Evolutionary conservation across 2,797 vertebrate genomes (phyloP).

Genomic region (Enteromius radiatus): DNA sequence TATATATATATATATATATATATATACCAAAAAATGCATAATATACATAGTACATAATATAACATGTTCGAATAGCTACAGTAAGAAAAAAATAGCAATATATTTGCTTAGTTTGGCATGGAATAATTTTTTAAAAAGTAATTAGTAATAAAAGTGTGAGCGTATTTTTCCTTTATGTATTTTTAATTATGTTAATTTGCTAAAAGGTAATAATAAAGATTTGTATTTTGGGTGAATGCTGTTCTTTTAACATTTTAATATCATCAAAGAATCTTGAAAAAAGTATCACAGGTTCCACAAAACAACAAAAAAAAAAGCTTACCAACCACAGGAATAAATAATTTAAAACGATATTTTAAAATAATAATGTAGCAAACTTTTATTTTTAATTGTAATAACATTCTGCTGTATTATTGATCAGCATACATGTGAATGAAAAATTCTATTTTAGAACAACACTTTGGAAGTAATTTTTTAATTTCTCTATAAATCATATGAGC

Average conservation of each 20-base stretch:
- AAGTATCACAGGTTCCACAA: no score
- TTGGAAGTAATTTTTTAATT: neutral
- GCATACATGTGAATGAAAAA: neutral
- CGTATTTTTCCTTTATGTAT: no score
- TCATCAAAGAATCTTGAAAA: neutral
- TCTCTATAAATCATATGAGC: neutral
- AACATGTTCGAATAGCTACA: neutral
- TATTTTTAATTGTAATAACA: neutral
- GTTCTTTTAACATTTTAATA: neutral
- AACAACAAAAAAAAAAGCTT: no score
- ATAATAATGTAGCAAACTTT: neutral
- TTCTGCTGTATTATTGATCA: neutral
- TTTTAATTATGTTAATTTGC: no score
- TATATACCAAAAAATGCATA: no score
- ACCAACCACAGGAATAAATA: neutral
- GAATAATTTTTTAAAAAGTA: neutral
- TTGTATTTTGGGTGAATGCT: neutral
- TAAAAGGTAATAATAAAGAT: neutral
- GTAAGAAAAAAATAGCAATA: neutral
- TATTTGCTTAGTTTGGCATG: neutral
- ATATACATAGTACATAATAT: no score
- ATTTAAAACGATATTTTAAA: no score
- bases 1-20: no score
- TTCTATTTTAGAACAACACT: neutral
- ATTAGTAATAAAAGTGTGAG: neutral